A percentile compares a stretch with the other conserved stretches of the same genome.
phyloP scores from a whole-genome alignment of 2,888 invertebrate species.

The Dinocampus coccinellae region DNA sequence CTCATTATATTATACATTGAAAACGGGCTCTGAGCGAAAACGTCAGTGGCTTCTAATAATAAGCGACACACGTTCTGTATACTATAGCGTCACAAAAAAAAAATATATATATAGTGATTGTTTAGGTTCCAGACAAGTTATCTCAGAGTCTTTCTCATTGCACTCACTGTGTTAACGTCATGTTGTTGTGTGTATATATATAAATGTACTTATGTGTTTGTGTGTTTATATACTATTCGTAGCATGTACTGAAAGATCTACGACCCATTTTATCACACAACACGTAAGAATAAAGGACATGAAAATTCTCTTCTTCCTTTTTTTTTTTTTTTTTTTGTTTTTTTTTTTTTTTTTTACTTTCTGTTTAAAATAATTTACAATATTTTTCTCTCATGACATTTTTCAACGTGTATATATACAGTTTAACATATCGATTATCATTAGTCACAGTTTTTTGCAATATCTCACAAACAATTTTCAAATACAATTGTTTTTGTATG shows the following conservation, averaged over 20 bases:
- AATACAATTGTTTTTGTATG: too few relatives aligned
- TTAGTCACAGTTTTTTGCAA: constrained; percentile 35
- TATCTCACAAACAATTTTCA: constrained; percentile 22
- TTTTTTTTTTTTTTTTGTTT: too few relatives aligned
- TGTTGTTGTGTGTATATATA: background rate
- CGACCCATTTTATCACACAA: constrained; percentile 20
- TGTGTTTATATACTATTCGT: background rate
- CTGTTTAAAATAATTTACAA: background rate
- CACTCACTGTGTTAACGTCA: constrained; percentile 6
- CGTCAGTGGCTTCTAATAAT: constrained; percentile 35
- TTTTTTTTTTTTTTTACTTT: too few relatives aligned
- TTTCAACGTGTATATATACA: background rate
- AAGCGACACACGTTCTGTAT: constrained; percentile 24
- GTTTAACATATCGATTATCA: constrained; percentile 28
- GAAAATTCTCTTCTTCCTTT: too few relatives aligned
- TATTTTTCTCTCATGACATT: background rate
- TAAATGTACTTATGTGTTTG: background rate
- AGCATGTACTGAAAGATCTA: constrained; percentile 24
- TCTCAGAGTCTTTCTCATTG: background rate
- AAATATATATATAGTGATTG: background rate
- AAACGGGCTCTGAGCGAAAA: constrained; percentile 22
- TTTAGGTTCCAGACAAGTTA: background rate
- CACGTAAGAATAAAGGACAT: background rate
- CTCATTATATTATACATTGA: background rate
- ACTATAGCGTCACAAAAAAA: background rate